These are phyloP conservation scores for Hippoglossus hippoglossus DNA, from an alignment of 2,797 vertebrate genomes.

Conservation along the genomic window DNA sequence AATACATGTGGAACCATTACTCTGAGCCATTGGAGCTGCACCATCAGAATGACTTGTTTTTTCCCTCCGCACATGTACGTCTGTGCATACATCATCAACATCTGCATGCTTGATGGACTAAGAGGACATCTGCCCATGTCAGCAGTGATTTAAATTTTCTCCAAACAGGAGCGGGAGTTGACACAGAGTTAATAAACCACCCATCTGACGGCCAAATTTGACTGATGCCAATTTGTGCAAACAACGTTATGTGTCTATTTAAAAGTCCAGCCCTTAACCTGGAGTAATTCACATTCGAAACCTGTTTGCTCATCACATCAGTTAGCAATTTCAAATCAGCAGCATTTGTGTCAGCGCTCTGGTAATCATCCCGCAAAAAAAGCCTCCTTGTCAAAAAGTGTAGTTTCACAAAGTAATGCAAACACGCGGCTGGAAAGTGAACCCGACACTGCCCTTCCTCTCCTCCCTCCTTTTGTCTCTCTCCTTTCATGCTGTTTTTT, in stretches of 20 bases:
- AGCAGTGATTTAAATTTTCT: slow-evolving; percentile 59
- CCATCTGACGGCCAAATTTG: slow-evolving; percentile 44
- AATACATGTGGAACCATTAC: slow-evolving; percentile 42
- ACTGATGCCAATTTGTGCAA: slow-evolving; percentile 47
- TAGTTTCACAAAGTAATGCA: slow-evolving; percentile 71
- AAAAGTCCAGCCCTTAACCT: slow-evolving; percentile 42
- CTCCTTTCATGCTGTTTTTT: slow-evolving; percentile 76
- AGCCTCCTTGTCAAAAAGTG: slow-evolving; percentile 67
- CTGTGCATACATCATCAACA: slow-evolving; percentile 52
- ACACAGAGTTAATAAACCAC: slow-evolving; percentile 55
- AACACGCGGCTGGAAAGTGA: slow-evolving; percentile 68
- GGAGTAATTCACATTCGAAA: slow-evolving; percentile 50
- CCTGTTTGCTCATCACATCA: slow-evolving; percentile 42
- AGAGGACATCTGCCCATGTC: slow-evolving; percentile 63
- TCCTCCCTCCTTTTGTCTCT: slow-evolving; percentile 45
- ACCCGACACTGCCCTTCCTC: slow-evolving; percentile 66
- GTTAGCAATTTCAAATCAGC: slow-evolving; percentile 53
- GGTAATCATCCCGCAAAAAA: slow-evolving; percentile 65
- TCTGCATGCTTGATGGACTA: slow-evolving; percentile 52
- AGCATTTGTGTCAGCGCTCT: slow-evolving; percentile 51
- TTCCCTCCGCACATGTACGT: background rate
- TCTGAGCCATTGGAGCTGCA: background rate
- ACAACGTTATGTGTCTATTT: slow-evolving; percentile 42
- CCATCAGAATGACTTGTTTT: slow-evolving; percentile 13
- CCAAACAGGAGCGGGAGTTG: slow-evolving; percentile 32